Base-by-base conservation (phyloP, 2,888 invertebrate genomes). In the Danaus chrysippus region DNA sequence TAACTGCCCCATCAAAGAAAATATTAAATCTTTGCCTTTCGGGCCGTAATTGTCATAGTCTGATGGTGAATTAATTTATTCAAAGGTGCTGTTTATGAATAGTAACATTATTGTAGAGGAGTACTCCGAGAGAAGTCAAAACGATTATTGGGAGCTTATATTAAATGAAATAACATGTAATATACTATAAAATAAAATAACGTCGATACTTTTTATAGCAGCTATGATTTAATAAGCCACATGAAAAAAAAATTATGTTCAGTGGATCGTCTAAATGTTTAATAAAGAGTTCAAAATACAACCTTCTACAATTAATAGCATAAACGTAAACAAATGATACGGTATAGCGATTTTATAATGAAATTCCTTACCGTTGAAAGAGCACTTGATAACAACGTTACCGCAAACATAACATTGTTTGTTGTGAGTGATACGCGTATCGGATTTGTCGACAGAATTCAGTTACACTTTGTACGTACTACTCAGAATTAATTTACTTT, bases 371-470 rank as follows among this genome's bases (percentile, higher is more conserved):
- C 54, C 17, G 54, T 42, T 46, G 34, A 61, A 59, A 62, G 72
- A 73, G 63, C 60, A 66, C 64, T 63, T 68, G 60, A 61, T 69
- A 69, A 76, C 69, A 64, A 71, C 65, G 70, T 75, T 71, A 73
- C 69, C 70, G 66, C 64, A 67, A 66, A 71, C 65, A 69, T 73
- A 75, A 73, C 70, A 73, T 76, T 75, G 71, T 74, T 76, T 75
- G 71, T 74, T 69, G 65, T 71, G 71, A 74, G 71, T 71, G 73
- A 73, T 74, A 72, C 68, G 68, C 68, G 68, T 69, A 69, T 68
- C 67, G 63, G 69, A 70, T 71, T 70, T 69, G 62, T 65, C 61
- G 60, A 64, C 64, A 62, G 62, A 70, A 70, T 67, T 68, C 61
- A 69, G 68, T 71, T 71, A 70, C 58, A 63, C 68, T 68, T 66